Evolutionary conservation across 1,140 invertebrate genomes (phyloP).

Genomic region (Drosophila takahashii): DNA sequence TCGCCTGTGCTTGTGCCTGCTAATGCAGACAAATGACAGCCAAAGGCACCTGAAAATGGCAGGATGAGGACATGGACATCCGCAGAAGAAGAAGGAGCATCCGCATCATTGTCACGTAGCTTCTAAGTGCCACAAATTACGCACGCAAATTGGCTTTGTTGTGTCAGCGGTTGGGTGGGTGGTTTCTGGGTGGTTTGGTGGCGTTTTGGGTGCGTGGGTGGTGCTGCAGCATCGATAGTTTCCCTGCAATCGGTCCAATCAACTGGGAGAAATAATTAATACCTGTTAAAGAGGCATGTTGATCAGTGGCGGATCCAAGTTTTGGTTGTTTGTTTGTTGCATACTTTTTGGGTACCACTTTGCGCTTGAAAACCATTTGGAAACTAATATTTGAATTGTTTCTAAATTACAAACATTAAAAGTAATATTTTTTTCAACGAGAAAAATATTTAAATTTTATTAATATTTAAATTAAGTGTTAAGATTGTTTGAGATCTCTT

Average conservation of each 20-base stretch:
- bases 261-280: slow-evolving; percentile 6
- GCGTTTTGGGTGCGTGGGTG: not conserved
- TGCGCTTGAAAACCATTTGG: too few species aligned
- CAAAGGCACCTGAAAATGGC: slow-evolving; percentile 44
- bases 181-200: not conserved
- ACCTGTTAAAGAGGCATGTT: not conserved
- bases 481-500: not conserved
- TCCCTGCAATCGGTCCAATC: slow-evolving; percentile 18
- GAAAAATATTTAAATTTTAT: too few species aligned
- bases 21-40: slow-evolving; percentile 81
- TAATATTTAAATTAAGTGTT: too few species aligned
- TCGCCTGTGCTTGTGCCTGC: slow-evolving; percentile 6
- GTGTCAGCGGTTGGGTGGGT: slow-evolving; percentile 19
- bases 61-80: not conserved
- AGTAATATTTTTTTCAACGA: too few species aligned
- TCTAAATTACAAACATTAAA: too few species aligned
- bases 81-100: not conserved
- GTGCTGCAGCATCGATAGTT: slow-evolving; percentile 51
- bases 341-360: too few species aligned
- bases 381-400: too few species aligned
- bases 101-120: slow-evolving; percentile 66
- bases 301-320: too few species aligned
- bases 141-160: slow-evolving; percentile 82
- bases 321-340: too few species aligned
- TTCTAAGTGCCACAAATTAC: slow-evolving; percentile 80